Conservation (phyloP, 2,888 invertebrate species). For the Perizoma flavofasciatum region DNA sequence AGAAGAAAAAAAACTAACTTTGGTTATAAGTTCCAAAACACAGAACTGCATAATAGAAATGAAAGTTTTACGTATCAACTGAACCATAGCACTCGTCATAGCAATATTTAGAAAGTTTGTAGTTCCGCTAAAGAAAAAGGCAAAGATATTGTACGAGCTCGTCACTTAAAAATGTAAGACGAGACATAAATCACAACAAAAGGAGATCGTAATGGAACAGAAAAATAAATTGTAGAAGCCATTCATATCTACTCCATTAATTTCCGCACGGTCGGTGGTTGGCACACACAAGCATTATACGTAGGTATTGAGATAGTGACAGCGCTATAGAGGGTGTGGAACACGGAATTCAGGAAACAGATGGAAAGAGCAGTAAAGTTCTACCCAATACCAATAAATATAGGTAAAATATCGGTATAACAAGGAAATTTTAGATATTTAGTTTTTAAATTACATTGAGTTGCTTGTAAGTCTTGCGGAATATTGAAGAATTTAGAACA, state of each 20-base stretch:
- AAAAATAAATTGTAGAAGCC: constrained; percentile 20
- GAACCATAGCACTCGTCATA: no score
- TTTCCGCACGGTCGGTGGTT: constrained; percentile 24
- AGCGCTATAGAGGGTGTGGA: constrained; percentile 48
- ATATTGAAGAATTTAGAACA: background rate
- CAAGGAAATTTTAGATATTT: no score
- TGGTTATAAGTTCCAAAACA: no score
- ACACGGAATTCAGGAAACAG: constrained; percentile 5
- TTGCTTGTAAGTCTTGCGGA: no score
- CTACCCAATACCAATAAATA: no score
- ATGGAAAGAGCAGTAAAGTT: constrained; percentile 9
- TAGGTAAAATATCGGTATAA: no score
- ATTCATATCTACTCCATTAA: constrained; percentile 26
- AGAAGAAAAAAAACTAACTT: no score
- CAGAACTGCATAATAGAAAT: no score
- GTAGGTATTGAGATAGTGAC: constrained; percentile 44
- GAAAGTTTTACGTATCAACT: no score
- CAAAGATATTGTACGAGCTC: no score
- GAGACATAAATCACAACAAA: constrained; percentile 14
- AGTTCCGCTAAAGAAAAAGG: background rate
- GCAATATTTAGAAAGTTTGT: no score
- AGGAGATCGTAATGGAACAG: constrained; percentile 12
- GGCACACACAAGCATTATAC: constrained; percentile 33
- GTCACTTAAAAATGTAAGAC: constrained; percentile 17
- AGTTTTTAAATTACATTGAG: no score